phyloP scores from a whole-genome alignment of 2,888 invertebrate species.

The Drosophila mercatorum region DNA sequence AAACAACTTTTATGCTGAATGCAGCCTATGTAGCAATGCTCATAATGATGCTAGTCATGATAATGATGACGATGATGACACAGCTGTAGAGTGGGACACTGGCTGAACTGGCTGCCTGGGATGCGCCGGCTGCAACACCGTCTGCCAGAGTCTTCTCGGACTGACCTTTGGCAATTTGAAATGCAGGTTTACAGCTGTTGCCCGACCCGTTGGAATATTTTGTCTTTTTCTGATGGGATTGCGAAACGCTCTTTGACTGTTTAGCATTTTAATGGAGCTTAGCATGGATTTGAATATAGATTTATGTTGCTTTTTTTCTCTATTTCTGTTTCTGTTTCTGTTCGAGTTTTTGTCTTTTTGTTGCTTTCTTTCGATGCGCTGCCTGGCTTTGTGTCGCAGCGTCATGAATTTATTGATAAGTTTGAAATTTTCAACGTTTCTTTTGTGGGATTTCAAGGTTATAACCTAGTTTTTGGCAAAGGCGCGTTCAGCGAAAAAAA shows the following conservation, averaged over 20 bases:
- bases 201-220: slow-evolving; percentile 41
- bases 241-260: slow-evolving; percentile 48
- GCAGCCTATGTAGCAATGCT: slow-evolving; percentile 51
- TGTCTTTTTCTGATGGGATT: slow-evolving; percentile 41
- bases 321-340: slow-evolving; percentile 8
- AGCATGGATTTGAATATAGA: slow-evolving; percentile 68
- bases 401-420: slow-evolving; percentile 68
- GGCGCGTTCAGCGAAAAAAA: slow-evolving; percentile 44
- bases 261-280: slow-evolving; percentile 71
- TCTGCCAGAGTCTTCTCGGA: slow-evolving; percentile 25
- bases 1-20: slow-evolving; percentile 66
- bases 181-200: slow-evolving; percentile 56
- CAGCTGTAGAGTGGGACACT: slow-evolving; percentile 26
- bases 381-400: slow-evolving; percentile 45
- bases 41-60: slow-evolving; percentile 35
- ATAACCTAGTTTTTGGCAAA: slow-evolving; percentile 76
- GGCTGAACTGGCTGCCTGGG: slow-evolving; percentile 20
- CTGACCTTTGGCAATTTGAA: slow-evolving; percentile 78
- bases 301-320: slow-evolving; percentile 30
- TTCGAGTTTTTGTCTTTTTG: slow-evolving; percentile 3
- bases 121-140: slow-evolving; percentile 55
- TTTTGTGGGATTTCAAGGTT: slow-evolving; percentile 75
- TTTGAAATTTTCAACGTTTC: slow-evolving; percentile 62
- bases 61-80: slow-evolving; percentile 59
- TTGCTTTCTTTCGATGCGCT: slow-evolving; percentile 56